A percentile compares a stretch with the other conserved stretches of the same genome.
These are phyloP conservation scores for Paratrypauchen microcephalus DNA, from an alignment of 2,797 vertebrate species.

Conservation along the genomic window DNA sequence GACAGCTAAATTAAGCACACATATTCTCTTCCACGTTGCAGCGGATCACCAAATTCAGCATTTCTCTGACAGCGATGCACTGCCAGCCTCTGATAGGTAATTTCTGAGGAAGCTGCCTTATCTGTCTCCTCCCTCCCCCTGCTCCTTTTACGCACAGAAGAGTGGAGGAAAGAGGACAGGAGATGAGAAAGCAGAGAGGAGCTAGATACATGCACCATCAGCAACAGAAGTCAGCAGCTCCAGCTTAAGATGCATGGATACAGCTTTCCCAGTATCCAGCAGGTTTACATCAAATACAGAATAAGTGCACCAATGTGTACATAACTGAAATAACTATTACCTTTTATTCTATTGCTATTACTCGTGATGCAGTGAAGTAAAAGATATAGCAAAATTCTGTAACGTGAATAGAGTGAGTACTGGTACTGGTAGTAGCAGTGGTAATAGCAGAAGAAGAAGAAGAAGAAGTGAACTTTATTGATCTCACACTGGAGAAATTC, in stretches of 20 bases:
- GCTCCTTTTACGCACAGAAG: slow-evolving; percentile 44
- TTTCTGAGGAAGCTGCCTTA: slow-evolving; percentile 66
- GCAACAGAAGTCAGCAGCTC: slow-evolving; percentile 44
- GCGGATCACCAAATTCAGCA: slow-evolving; percentile 60
- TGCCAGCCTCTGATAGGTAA: slow-evolving; percentile 63
- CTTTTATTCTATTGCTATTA: not conserved
- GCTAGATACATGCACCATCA: slow-evolving; percentile 55
- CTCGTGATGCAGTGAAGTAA: not conserved
- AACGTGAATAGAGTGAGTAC: not conserved
- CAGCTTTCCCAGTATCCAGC: slow-evolving; percentile 35
- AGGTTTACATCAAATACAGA: not conserved
- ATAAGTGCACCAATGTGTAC: not conserved
- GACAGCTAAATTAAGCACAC: slow-evolving; percentile 52
- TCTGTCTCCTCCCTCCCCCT: slow-evolving; percentile 46
- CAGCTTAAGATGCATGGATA: slow-evolving; percentile 38
- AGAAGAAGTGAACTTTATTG: no score
- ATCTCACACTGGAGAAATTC: no score
- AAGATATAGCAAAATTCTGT: not conserved
- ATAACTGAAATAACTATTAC: not conserved
- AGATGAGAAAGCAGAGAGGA: slow-evolving; percentile 63
- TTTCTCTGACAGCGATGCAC: slow-evolving; percentile 52
- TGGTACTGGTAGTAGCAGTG: no score
- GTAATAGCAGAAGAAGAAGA: no score
- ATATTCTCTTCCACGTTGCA: slow-evolving; percentile 40
- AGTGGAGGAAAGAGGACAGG: slow-evolving; percentile 55